phyloP scores from a whole-genome alignment of 2,113 vertebrate genomes.

The Nerophis ophidion region DNA sequence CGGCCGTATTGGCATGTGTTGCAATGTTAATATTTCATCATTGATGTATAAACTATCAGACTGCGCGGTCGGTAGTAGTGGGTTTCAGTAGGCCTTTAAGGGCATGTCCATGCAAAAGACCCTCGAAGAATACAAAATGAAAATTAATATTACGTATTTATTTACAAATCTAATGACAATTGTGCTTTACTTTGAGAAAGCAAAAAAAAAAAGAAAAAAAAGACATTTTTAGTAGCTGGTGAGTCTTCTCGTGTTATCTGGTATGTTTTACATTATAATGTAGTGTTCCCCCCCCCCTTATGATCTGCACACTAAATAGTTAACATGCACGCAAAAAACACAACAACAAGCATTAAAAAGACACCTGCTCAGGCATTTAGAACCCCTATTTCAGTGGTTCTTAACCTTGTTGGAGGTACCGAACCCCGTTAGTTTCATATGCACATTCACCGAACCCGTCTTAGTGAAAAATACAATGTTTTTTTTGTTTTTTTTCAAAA shows the following conservation, averaged over 20 bases:
- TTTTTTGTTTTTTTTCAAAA: too few species aligned
- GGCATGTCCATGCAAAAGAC: too few species aligned
- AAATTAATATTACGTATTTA: slow-evolving; percentile 57
- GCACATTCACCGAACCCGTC: too few species aligned
- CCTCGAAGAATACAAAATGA: slow-evolving; percentile 12
- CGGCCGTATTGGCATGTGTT: too few species aligned
- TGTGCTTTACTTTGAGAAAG: slow-evolving; percentile 57
- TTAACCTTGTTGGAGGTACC: too few species aligned
- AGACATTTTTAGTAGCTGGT: slow-evolving; percentile 58
- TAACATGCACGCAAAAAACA: slow-evolving; percentile 60
- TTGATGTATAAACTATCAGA: too few species aligned
- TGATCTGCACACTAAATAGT: slow-evolving; percentile 30
- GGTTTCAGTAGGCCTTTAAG: too few species aligned
- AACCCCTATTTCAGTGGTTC: too few species aligned
- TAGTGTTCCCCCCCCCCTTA: slow-evolving; percentile 25
- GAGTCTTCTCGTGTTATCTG: slow-evolving; percentile 34
- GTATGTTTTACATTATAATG: slow-evolving; percentile 11
- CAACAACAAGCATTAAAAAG: slow-evolving; percentile 48
- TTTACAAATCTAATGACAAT: slow-evolving; percentile 64
- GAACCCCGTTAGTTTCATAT: too few species aligned
- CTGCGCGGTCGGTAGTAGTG: too few species aligned
- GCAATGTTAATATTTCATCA: too few species aligned
- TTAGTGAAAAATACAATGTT: too few species aligned
- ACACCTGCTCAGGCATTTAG: slow-evolving; percentile 1
- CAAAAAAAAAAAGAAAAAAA: slow-evolving; percentile 38